phyloP scores from a whole-genome alignment of 2,888 invertebrate genomes.

The Oasisia sp. region DNA sequence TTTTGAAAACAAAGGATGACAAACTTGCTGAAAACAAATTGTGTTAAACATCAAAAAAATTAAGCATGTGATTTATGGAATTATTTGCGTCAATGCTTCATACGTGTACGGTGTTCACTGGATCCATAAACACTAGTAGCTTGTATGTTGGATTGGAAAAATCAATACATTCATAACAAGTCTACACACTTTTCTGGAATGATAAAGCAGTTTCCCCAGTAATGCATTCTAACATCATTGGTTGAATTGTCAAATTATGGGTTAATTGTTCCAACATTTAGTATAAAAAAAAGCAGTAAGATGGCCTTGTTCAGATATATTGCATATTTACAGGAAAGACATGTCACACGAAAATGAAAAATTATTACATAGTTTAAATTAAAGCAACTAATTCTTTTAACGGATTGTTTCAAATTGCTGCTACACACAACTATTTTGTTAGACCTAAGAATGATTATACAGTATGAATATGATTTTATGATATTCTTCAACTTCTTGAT shows the following conservation, averaged over 20 bases:
- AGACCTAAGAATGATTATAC: background rate
- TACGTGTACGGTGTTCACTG: background rate
- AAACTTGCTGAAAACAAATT: background rate
- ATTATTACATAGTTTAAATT: background rate
- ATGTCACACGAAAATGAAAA: background rate
- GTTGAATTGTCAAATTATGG: background rate
- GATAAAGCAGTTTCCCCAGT: no score
- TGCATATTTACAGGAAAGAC: background rate
- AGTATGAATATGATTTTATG: no score
- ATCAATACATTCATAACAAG: background rate
- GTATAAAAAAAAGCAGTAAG: no score
- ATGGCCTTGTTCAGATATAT: background rate
- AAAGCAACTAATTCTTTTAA: background rate
- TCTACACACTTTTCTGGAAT: no score
- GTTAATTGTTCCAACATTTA: background rate
- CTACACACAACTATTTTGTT: background rate
- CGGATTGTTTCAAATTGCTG: background rate
- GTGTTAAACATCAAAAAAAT: background rate
- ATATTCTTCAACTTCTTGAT: no score
- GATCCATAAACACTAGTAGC: background rate
- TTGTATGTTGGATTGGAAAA: background rate
- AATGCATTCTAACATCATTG: background rate
- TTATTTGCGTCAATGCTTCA: background rate
- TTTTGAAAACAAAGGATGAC: background rate
- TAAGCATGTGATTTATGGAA: background rate